phyloP scores from a whole-genome alignment of 1,140 invertebrate genomes.

The Cydia splendana region DNA sequence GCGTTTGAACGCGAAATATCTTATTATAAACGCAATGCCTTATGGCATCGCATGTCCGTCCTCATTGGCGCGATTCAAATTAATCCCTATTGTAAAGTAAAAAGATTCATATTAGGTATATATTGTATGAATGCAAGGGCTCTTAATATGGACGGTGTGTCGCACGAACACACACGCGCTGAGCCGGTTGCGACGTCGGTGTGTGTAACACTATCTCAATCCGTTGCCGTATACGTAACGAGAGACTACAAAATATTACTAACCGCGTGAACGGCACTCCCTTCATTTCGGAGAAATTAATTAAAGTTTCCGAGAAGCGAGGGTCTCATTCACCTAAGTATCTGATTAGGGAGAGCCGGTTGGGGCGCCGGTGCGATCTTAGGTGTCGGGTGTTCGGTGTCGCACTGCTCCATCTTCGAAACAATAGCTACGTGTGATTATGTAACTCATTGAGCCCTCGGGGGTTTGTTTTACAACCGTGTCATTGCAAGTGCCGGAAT shows the following conservation, averaged over 20 bases:
- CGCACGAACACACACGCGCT: conserved; percentile 42
- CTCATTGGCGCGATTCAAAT: conserved; percentile 29
- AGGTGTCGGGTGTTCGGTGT: conserved; percentile 43
- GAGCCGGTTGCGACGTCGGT: conserved; percentile 49
- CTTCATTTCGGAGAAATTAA: conserved; percentile 67
- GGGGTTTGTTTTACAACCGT: conserved; percentile 8
- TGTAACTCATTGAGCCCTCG: not conserved
- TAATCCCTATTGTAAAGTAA: conserved; percentile 40
- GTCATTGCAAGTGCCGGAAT: not conserved
- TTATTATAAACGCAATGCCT: conserved; percentile 26
- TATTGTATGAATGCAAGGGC: conserved; percentile 34
- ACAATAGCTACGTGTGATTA: conserved; percentile 31
- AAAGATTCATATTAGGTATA: conserved; percentile 42
- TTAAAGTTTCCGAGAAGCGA: conserved; percentile 62
- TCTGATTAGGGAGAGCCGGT: conserved; percentile 55
- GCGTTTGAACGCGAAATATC: conserved; percentile 44
- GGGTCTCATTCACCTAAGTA: conserved; percentile 51
- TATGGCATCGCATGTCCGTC: conserved; percentile 5
- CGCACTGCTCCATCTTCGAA: conserved; percentile 13
- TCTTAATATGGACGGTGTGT: conserved; percentile 32
- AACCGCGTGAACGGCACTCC: conserved; percentile 48
- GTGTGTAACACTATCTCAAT: conserved; percentile 53
- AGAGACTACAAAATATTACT: conserved; percentile 53
- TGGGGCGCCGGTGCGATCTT: conserved; percentile 27
- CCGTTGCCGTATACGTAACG: conserved; percentile 47